Conservation (phyloP, 92 coral and sea anemone species). For the Parazoanthus atlanticus region DNA sequence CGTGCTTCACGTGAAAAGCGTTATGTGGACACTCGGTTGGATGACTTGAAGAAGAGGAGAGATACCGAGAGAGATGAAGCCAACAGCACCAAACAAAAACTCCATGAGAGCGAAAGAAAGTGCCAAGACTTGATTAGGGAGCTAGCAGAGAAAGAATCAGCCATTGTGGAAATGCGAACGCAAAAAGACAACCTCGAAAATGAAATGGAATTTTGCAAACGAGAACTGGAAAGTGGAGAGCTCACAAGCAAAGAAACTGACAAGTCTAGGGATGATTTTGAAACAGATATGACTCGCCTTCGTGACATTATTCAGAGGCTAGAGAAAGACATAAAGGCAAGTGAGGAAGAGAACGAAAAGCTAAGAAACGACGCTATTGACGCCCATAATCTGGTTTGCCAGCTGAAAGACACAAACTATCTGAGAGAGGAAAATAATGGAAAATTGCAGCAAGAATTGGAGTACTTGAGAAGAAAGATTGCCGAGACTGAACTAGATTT, state of each 20-base stretch:
- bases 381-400: slow-evolving; percentile 71
- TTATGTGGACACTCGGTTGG: slow-evolving; percentile 54
- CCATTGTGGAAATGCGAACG: slow-evolving; percentile 49
- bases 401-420: slow-evolving; percentile 64
- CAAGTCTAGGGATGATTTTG: slow-evolving; percentile 53
- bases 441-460: slow-evolving; percentile 60
- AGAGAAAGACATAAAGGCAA: slow-evolving; percentile 60
- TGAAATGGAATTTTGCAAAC: slow-evolving; percentile 66
- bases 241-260: slow-evolving; percentile 49
- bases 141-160: slow-evolving; percentile 53
- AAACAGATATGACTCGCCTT: slow-evolving; percentile 39
- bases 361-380: slow-evolving; percentile 72
- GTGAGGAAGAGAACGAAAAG: slow-evolving; percentile 80
- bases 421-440: slow-evolving; percentile 62
- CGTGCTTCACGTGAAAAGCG: slow-evolving; percentile 58
- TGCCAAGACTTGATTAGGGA: slow-evolving; percentile 53
- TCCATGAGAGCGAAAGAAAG: slow-evolving; percentile 61
- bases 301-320: slow-evolving; percentile 55
- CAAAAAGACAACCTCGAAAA: slow-evolving; percentile 49
- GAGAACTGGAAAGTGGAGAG: slow-evolving; percentile 61
- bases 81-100: slow-evolving; percentile 48
- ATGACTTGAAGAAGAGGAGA: slow-evolving; percentile 62
- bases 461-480: slow-evolving; percentile 53
- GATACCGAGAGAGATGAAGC: slow-evolving; percentile 65
- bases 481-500: slow-evolving; percentile 60